Evolutionary conservation across 1,140 invertebrate genomes (phyloP).

Genomic region (Argopecten irradians): DNA sequence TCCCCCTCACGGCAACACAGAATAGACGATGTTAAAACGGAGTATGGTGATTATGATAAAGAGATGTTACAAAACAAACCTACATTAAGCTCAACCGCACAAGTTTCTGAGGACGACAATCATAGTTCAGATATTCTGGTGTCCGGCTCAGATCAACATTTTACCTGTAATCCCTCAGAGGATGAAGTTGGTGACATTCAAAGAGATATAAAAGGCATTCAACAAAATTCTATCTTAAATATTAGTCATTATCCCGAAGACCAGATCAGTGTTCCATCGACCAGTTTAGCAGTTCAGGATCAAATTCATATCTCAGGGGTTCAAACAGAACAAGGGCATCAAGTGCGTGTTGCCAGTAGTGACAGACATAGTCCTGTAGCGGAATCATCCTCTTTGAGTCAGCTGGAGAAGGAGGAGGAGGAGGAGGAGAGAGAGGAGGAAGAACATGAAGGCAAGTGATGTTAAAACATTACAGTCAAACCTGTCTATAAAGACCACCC

Average conservation of each 20-base stretch:
- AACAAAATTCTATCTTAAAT: not conserved
- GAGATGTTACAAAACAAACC: not conserved
- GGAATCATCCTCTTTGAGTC: not conserved
- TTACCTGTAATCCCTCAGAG: not conserved
- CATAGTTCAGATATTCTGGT: not conserved
- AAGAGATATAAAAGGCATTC: not conserved
- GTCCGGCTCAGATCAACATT: not conserved
- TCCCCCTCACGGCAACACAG: not conserved
- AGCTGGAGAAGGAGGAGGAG: not conserved
- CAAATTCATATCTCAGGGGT: not conserved
- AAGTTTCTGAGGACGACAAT: not conserved
- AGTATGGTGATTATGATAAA: not conserved
- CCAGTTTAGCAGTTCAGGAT: not conserved
- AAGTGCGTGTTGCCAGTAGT: not conserved
- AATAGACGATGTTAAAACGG: not conserved
- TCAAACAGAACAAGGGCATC: not conserved
- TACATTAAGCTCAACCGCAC: not conserved
- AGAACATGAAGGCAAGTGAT: not conserved
- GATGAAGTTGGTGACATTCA: not conserved
- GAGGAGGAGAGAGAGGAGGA: not conserved
- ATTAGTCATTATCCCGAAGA: not conserved
- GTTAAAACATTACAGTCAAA: too few relatives aligned
- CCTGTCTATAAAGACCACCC: too few relatives aligned
- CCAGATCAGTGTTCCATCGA: not conserved
- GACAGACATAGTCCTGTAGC: not conserved